Conservation (phyloP, 2,888 invertebrate species). For the Germaria angustata region DNA sequence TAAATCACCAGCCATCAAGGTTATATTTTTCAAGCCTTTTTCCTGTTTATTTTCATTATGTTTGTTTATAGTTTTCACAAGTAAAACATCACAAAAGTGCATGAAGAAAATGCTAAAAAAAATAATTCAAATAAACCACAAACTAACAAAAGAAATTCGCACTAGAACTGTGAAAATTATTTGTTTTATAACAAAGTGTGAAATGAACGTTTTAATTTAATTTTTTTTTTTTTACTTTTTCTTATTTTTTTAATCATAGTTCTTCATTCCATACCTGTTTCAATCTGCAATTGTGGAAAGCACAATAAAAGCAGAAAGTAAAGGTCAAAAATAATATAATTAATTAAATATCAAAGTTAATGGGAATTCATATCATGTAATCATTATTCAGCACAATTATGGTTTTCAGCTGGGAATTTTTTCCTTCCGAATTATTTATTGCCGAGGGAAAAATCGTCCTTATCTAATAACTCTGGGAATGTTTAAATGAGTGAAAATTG, state of each 20-base stretch:
- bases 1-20: slow-evolving; percentile 30
- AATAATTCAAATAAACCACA: slow-evolving; percentile 19
- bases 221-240: slow-evolving; percentile 3
- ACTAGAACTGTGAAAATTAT: slow-evolving; percentile 61
- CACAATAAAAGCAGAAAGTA: not conserved
- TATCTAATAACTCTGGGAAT: no score
- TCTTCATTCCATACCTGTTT: not conserved
- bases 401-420: no score
- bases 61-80: not conserved
- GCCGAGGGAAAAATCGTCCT: no score
- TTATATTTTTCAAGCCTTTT: not conserved
- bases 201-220: slow-evolving; percentile 51
- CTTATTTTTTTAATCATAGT: not conserved
- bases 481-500: no score
- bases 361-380: no score
- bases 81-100: not conserved
- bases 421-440: no score
- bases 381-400: no score
- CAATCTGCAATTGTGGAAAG: slow-evolving; percentile 8
- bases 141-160: slow-evolving; percentile 45
- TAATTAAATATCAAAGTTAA: no score
- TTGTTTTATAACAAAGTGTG: slow-evolving; percentile 58
- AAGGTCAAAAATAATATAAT: no score
- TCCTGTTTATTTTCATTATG: not conserved
- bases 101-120: not conserved